Base-by-base conservation (phyloP, 2,113 vertebrate species). In the Tretioscincus oriximinensis region DNA sequence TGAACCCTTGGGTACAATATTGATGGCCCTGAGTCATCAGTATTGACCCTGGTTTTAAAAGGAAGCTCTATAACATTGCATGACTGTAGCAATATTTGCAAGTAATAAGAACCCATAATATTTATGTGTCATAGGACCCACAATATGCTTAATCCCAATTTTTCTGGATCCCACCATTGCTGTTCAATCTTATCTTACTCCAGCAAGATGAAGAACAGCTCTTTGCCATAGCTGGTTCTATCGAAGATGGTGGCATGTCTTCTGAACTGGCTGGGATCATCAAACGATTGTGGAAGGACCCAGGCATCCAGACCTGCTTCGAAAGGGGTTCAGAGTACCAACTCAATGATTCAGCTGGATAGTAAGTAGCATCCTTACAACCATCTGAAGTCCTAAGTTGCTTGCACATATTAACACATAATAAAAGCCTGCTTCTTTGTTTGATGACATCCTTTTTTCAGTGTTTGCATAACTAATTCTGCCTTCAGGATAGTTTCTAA, bases 301-400 rank as follows among this genome's bases (percentile, higher is more conserved):
- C 89, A 0, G 95, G 95, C 63, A 88, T 86, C 12, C 94, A 92
- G 76, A 88, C 90, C 21, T 95, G 94, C 83, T 94, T 95, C 7
- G 81, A 91, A 18, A 92, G 94, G 66, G 93, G 94, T 0, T 90
- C 94, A 0, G 93, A 95, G 26, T 95, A 94, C 51, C 91, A 95
- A 82, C 94, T 96, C 78, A 93, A 73, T 0, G 95, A 96, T 82
- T 96, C 95, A 0, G 95, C 95, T 0, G 90, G 92, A 2, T 96
- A 95, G 95, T 95, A 95, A 93, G 95, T 94, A 80, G 78, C 78
- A n/a, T 20, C 49, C 69, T 78, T 58, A 8, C n/a, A 10, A 26
- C 1, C 5, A 11, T 35, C 65, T 41, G 12, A 8, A 58, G 6
- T 60, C 77, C 14, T 21, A 28, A 71, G 45, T 7, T 61, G 45